phyloP scores from a whole-genome alignment of 1,140 invertebrate species.

The Prorops nasuta region DNA sequence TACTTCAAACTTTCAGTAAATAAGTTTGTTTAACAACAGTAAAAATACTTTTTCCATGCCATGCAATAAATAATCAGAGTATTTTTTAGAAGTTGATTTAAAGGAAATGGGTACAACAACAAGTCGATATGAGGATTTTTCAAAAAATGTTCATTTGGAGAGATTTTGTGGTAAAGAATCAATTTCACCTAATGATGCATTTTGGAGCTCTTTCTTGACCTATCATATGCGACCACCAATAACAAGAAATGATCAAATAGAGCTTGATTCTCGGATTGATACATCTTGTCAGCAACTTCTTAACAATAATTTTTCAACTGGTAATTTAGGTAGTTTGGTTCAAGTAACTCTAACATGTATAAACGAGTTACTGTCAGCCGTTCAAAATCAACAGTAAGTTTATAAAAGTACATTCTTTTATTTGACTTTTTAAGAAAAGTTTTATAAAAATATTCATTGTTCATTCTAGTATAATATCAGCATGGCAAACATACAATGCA shows the following conservation, averaged over 20 bases:
- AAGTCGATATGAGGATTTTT: constrained; percentile 78
- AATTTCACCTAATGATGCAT: constrained; percentile 85
- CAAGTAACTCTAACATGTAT: constrained; percentile 79
- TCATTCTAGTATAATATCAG: constrained; percentile 80
- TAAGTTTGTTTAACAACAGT: no score
- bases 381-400: constrained; percentile 82
- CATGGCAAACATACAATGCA: constrained; percentile 94
- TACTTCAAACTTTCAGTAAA: no score
- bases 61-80: no score
- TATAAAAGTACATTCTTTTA: not conserved
- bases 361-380: constrained; percentile 75
- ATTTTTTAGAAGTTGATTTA: constrained; percentile 13
- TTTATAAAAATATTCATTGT: constrained; percentile 17
- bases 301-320: constrained; percentile 78
- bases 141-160: constrained; percentile 77
- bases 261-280: constrained; percentile 75
- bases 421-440: constrained; percentile 5
- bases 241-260: constrained; percentile 65
- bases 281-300: constrained; percentile 70
- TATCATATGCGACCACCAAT: constrained; percentile 82
- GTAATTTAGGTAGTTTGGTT: constrained; percentile 84
- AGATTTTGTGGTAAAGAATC: constrained; percentile 75
- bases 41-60: no score
- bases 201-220: constrained; percentile 91
- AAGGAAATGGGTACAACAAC: constrained; percentile 79